These are phyloP conservation scores for Tachina fera DNA, from an alignment of 2,888 invertebrate species.

Conservation along the genomic window DNA sequence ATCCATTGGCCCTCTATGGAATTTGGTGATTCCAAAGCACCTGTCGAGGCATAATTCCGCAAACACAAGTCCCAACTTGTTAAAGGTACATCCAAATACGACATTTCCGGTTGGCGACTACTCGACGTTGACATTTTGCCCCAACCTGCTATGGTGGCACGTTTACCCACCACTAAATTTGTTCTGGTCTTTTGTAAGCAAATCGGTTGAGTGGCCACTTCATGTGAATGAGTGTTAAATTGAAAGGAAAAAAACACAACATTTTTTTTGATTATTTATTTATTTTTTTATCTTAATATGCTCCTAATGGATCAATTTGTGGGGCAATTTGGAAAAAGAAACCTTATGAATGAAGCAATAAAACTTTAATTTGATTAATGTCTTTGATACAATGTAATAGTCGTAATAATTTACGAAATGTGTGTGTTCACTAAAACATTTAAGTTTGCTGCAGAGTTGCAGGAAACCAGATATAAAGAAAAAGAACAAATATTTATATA, in stretches of 20 bases:
- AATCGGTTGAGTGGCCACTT: constrained; percentile 91
- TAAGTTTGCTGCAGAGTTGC: constrained; percentile 2
- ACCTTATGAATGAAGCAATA: constrained; percentile 5
- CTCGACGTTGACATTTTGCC: constrained; percentile 86
- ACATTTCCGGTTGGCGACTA: constrained; percentile 85
- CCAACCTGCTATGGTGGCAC: constrained; percentile 83
- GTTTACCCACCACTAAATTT: constrained; percentile 82
- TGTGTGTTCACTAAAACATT: constrained; percentile 47
- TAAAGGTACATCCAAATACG: constrained; percentile 88
- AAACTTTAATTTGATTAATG: constrained; percentile 52
- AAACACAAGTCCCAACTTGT: constrained; percentile 87
- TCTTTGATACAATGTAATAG: constrained; percentile 40
- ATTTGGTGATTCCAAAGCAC: constrained; percentile 84
- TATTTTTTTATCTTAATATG: constrained; percentile 38
- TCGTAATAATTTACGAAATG: constrained; percentile 52
- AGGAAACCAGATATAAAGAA: constrained; percentile 8
- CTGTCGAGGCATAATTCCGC: constrained; percentile 87
- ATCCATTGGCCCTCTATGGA: constrained; percentile 86
- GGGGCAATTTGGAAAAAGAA: background rate
- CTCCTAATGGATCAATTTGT: constrained; percentile 43
- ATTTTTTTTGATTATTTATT: background rate
- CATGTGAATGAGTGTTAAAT: constrained; percentile 66
- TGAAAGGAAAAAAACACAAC: constrained; percentile 17
- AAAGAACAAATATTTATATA: background rate
- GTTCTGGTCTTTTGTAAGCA: constrained; percentile 85